Evolutionary conservation across 2,113 vertebrate genomes (phyloP).

Genomic region (Gymnogyps californianus): DNA sequence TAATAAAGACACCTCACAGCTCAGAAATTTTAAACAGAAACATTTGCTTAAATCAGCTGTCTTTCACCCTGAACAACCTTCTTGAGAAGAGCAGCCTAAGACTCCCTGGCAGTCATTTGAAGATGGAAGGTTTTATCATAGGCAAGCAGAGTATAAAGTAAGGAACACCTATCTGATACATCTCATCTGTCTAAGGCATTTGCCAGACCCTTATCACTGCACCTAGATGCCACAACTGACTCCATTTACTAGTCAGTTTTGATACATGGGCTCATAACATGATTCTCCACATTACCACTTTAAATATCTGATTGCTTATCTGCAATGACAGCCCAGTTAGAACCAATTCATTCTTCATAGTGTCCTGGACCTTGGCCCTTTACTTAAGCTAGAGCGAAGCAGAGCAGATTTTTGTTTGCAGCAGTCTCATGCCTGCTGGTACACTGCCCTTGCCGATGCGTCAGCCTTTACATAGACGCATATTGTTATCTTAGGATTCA

Average conservation of each 20-base stretch:
- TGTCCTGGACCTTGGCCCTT: background rate
- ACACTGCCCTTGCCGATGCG: background rate
- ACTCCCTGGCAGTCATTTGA: background rate
- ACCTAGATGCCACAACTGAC: conserved; percentile 20
- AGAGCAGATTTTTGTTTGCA: background rate
- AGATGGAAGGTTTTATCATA: conserved; percentile 3
- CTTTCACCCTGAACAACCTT: conserved; percentile 34
- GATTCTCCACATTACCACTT: conserved; percentile 39
- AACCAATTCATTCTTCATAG: conserved; percentile 31
- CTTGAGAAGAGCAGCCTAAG: background rate
- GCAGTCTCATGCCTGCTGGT: background rate
- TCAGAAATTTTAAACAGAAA: conserved; percentile 12
- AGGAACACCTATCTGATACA: conserved; percentile 4
- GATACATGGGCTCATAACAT: background rate
- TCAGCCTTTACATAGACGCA: background rate
- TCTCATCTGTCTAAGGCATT: conserved; percentile 38
- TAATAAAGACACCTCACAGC: background rate
- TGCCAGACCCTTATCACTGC: conserved; percentile 21
- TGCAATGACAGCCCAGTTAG: conserved; percentile 44
- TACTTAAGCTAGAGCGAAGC: background rate
- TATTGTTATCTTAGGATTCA: background rate
- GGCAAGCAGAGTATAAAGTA: background rate
- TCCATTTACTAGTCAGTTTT: conserved; percentile 54
- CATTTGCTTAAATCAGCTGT: background rate
- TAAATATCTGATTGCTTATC: conserved; percentile 55